A percentile compares a stretch with the other conserved stretches of the same genome.
phyloP scores from a whole-genome alignment of 2,888 invertebrate genomes.

The Aporophyla lueneburgensis region DNA sequence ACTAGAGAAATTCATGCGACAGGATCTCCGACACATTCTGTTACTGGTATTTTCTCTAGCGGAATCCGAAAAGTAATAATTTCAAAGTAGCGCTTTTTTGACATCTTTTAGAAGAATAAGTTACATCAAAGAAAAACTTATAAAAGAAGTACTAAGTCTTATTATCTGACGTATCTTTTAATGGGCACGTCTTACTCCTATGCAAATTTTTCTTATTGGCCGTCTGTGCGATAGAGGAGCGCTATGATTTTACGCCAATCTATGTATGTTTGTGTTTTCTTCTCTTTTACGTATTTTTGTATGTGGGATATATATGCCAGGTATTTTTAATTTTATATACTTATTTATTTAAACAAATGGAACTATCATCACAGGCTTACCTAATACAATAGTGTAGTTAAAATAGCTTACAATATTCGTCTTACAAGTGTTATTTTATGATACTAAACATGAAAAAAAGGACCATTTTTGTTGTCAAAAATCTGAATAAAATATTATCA shows the following conservation, averaged over 20 bases:
- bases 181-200: not conserved
- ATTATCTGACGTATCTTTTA: conserved; percentile 14
- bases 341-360: no score
- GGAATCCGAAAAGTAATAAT: not conserved
- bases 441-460: no score
- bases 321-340: no score
- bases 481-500: no score
- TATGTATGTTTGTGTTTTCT: not conserved
- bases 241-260: no score
- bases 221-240: not conserved
- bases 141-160: not conserved
- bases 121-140: conserved; percentile 5
- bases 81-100: not conserved
- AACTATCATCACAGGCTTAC: no score
- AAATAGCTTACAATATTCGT: no score
- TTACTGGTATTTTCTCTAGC: not conserved
- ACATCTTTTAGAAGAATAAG: not conserved
- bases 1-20: not conserved
- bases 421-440: no score
- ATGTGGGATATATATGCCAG: not conserved
- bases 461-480: no score
- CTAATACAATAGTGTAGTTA: no score
- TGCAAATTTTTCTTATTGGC: not conserved
- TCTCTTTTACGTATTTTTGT: not conserved
- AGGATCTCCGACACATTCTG: not conserved